Percentiles rank a stretch among this genome's conserved stretches.
phyloP scores from a whole-genome alignment of 2,797 vertebrate genomes.

The Anguilla anguilla region DNA sequence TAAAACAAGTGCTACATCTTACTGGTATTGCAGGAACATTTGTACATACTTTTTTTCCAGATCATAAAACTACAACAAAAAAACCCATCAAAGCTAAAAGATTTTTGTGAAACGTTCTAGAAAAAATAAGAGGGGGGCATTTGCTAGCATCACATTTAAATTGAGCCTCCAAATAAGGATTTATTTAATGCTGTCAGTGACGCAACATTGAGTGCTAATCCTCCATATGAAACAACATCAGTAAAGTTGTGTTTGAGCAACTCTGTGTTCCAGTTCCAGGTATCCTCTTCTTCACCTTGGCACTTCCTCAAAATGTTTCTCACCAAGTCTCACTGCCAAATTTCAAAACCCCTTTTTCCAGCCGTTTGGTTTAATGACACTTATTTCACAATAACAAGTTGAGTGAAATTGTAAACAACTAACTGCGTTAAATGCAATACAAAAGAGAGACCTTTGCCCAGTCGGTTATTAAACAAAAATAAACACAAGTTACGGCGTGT shows the following conservation, averaged over 20 bases:
- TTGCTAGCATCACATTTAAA: not conserved
- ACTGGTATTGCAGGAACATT: not conserved
- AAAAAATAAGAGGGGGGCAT: not conserved
- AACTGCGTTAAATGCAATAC: not conserved
- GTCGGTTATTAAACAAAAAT: not conserved
- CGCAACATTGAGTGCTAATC: not conserved
- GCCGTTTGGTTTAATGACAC: not conserved
- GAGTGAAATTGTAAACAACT: not conserved
- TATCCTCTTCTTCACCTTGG: conserved; percentile 1
- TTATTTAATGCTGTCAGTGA: not conserved
- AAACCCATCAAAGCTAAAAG: not conserved
- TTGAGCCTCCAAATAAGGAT: not conserved
- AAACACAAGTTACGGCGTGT: not conserved
- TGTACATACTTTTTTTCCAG: not conserved
- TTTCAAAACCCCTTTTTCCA: not conserved
- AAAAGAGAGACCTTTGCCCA: not conserved
- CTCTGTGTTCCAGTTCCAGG: not conserved
- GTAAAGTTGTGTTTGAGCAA: not conserved
- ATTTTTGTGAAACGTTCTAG: not conserved
- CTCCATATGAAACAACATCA: not conserved
- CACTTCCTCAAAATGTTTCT: not conserved
- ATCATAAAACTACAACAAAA: conserved; percentile 1
- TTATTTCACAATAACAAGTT: conserved; percentile 8
- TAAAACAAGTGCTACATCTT: not conserved
- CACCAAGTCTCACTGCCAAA: not conserved